These are phyloP conservation scores for Drosophila rellima DNA, from an alignment of 2,888 invertebrate species.

Conservation along the genomic window DNA sequence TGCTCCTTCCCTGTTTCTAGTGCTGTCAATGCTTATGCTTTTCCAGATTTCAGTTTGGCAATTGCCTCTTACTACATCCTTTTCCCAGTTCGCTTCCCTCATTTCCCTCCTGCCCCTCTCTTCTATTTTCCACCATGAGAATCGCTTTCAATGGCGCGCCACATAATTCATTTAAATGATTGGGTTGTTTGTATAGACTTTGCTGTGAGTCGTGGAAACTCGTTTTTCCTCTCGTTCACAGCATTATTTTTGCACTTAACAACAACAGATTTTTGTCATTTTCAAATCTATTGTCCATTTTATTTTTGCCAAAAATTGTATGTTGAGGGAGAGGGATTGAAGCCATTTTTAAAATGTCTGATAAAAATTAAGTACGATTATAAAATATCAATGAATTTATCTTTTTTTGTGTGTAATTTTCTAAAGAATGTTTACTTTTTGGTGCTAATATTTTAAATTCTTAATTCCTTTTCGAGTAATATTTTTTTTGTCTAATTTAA, in stretches of 20 bases:
- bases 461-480: too few relatives aligned
- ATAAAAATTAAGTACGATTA: not conserved
- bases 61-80: constrained; percentile 46
- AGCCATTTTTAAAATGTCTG: constrained; percentile 19
- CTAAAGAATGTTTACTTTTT: too few relatives aligned
- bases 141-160: constrained; percentile 54
- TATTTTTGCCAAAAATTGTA: not conserved
- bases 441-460: too few relatives aligned
- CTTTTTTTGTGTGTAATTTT: too few relatives aligned
- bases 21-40: constrained; percentile 32
- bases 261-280: constrained; percentile 28
- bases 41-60: constrained; percentile 42
- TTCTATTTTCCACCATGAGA: constrained; percentile 40
- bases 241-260: constrained; percentile 26
- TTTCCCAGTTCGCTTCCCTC: constrained; percentile 25
- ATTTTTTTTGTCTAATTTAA: too few relatives aligned
- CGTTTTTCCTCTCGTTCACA: constrained; percentile 66
- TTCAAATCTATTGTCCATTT: constrained; percentile 25
- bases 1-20: constrained; percentile 19
- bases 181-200: constrained; percentile 72
- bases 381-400: too few relatives aligned
- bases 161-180: constrained; percentile 80
- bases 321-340: constrained; percentile 26
- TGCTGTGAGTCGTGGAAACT: constrained; percentile 63
- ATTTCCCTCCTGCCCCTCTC: constrained; percentile 7